Base-by-base conservation (phyloP, 2,797 vertebrate species). In the Carapus acus region DNA sequence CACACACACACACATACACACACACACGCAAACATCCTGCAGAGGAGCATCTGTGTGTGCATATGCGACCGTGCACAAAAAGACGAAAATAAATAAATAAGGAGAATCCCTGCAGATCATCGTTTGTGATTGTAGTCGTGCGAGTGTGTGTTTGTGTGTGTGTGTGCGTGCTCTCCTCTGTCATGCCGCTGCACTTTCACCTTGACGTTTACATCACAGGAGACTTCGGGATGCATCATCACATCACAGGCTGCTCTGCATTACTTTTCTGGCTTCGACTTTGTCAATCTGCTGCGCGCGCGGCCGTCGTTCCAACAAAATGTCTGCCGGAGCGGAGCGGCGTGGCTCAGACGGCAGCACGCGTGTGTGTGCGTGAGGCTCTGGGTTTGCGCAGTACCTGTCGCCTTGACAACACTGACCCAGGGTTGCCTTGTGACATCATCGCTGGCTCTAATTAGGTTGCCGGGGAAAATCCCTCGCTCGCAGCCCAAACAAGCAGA, bases 341-440 rank as follows among this genome's bases (percentile, higher is more conserved):
- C 42, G 54, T 20, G 37, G 20, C 7, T 33, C 43, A 21, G 7
- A 42, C 16, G n/a, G n/a, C n/a, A n/a, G n/a, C n/a, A n/a, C n/a
- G n/a, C n/a, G n/a, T n/a, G n/a, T 46, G 40, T 57, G 42, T 58
- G 48, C 51, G 34, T 58, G 49, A 17, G 43, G 60, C 37, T 66
- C 58, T 46, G 49, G 39, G 58, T 80, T 77, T 76, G 71, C 58
- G 58, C 57, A 49, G 54, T 74, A 82, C 78, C 78, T 78, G 78
- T 82, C 40, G 74, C 44, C 79, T 52, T 82, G 73, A 80, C 80
- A 74, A 84, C 78, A 72, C 71, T 77, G 72, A 83, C 79, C 83
- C 54, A 51, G 22, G 58, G 57, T 57, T 71, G 69, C 68, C 62
- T 72, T 54, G 54, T 83, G 76, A 86, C 80, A 84, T 85, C 83